Base-by-base conservation (phyloP, 2,797 vertebrate species). In the Sphenodon punctatus region DNA sequence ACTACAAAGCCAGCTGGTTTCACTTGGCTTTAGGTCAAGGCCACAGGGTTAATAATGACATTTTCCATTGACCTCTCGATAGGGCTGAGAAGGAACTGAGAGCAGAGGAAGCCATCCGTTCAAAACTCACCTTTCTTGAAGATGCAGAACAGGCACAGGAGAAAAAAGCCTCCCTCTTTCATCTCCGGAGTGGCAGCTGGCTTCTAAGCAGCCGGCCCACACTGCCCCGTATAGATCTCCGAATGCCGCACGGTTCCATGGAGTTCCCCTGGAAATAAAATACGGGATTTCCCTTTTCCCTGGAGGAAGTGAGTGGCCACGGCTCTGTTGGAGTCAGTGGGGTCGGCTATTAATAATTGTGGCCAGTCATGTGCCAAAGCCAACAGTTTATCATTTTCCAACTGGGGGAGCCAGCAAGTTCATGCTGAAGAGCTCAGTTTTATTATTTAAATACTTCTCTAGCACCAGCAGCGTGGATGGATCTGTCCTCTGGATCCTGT, bases 101-200 rank as follows among this genome's bases (percentile, higher is more conserved):
- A 36, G 49, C 38, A 2, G 19, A 60, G 59, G 20, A 36, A 4
- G 16, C 51, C 1, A 0, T 16, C 70, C 75, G 38, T 45, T 65
- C 48, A n/a, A 66, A 8, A 93, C 93, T 93, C 86, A 93, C 93
- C 93, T 55, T 88, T 90, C 67, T 70, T 82, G 75, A 85, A 74
- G 82, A 88, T 34, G 74, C 32, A 73, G 23, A 94, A 88, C 36
- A 93, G 73, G 32, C 76, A 89, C 15, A 87, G 45, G 6, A 93
- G 82, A 67, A 91, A 58, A 13, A 94, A 61, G 16, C 64, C 0
- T 0, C 74, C 10, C 39, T 82, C 70, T 71, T 49, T 85, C 90
- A 91, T 93, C 55, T 76, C 86, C 64, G n/a, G 30, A 6, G 34
- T 4, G 1, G n/a, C 8, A 30, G 16, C 10, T 7, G 1, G 20